Percentiles rank a stretch among this genome's conserved stretches.
Conservation (phyloP, 37 sponge, comb jelly and placozoan species). For the Ephydatia muelleri region DNA sequence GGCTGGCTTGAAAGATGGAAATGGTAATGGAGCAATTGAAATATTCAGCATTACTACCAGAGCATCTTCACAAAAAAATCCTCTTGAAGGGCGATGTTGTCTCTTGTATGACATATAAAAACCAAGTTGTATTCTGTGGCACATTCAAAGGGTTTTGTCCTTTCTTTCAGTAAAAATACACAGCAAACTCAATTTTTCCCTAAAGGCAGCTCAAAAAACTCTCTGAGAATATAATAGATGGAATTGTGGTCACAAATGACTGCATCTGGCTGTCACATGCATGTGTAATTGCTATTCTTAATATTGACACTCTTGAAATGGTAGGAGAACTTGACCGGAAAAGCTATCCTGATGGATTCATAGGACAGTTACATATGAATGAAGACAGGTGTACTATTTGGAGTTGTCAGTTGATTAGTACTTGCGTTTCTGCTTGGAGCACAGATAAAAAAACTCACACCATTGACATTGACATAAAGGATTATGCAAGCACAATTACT, state of each 20-base stretch:
- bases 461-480: constrained; percentile 37
- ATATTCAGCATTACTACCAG: constrained; percentile 52
- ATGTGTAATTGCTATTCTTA: constrained; percentile 57
- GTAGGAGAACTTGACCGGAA: constrained; percentile 32
- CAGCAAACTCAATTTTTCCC: constrained; percentile 25
- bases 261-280: constrained; percentile 70
- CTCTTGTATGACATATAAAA: constrained; percentile 54
- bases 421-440: constrained; percentile 66
- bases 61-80: constrained; percentile 66
- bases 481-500: constrained; percentile 7
- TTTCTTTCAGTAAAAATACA: constrained; percentile 44
- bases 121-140: constrained; percentile 51
- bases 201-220: constrained; percentile 54
- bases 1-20: constrained; percentile 66
- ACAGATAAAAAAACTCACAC: constrained; percentile 33
- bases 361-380: constrained; percentile 51
- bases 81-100: constrained; percentile 70
- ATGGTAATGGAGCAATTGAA: constrained; percentile 70
- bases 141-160: constrained; percentile 78
- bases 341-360: constrained; percentile 16
- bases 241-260: constrained; percentile 45
- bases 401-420: constrained; percentile 67
- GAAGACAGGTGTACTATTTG: constrained; percentile 52
- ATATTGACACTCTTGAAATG: constrained; percentile 43
- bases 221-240: constrained; percentile 62